phyloP scores from a whole-genome alignment of 2,797 vertebrate genomes.

The Coregonus suidteri region DNA sequence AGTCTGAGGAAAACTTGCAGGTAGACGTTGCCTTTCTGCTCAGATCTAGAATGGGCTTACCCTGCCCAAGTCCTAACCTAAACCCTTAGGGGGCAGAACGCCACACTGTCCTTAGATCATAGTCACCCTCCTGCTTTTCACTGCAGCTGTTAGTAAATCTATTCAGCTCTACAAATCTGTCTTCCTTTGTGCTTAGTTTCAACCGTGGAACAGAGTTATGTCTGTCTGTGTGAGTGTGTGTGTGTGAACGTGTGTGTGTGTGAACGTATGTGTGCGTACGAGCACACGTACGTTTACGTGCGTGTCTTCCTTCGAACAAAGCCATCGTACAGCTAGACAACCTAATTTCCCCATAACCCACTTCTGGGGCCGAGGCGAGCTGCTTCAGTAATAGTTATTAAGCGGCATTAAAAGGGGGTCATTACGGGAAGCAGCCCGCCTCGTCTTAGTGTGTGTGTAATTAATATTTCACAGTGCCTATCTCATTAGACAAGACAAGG shows the following conservation, averaged over 20 bases:
- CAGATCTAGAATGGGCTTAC: too few species aligned
- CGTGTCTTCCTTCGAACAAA: not conserved
- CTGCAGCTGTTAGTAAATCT: not conserved
- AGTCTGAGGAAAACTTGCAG: not conserved
- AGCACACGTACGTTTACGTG: not conserved
- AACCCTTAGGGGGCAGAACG: not conserved
- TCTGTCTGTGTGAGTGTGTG: constrained; percentile 11
- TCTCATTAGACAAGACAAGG: not conserved
- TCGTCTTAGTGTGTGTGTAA: not conserved
- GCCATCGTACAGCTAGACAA: not conserved
- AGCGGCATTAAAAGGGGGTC: not conserved
- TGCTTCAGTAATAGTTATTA: not conserved
- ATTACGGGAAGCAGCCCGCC: not conserved
- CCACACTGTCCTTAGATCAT: not conserved
- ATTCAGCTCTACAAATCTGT: not conserved
- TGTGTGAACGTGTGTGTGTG: constrained; percentile 12
- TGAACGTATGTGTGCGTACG: not conserved
- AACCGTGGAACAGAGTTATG: not conserved
- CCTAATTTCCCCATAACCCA: not conserved
- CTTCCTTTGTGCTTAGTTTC: not conserved
- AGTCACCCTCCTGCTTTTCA: not conserved
- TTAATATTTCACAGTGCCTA: constrained; percentile 5
- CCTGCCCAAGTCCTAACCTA: not conserved
- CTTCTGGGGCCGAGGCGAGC: not conserved
- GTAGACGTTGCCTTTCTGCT: not conserved